These are phyloP conservation scores for Protaetia brevitarsis DNA, from an alignment of 1,140 invertebrate species.

Conservation along the genomic window DNA sequence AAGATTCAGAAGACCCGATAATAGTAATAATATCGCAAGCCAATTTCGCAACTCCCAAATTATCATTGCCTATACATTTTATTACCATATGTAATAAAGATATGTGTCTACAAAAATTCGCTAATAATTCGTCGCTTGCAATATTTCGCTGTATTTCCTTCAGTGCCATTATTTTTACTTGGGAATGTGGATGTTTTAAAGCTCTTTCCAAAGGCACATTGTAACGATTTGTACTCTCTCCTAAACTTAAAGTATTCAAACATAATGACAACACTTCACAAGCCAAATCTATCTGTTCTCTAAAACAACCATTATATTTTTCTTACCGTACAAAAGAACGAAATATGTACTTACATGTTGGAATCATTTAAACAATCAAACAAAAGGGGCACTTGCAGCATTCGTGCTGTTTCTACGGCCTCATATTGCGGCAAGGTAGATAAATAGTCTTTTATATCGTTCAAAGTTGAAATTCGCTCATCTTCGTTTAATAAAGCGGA, in stretches of 20 bases:
- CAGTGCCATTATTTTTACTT: constrained; percentile 55
- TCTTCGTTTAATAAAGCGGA: constrained; percentile 45
- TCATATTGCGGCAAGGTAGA: constrained; percentile 44
- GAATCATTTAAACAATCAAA: constrained; percentile 51
- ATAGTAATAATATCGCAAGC: constrained; percentile 57
- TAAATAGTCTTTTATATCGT: constrained; percentile 49
- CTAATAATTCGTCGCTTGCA: constrained; percentile 36
- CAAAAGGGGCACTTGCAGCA: constrained; percentile 46
- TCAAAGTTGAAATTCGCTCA: constrained; percentile 46
- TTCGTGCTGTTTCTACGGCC: constrained; percentile 38
- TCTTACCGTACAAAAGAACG: not conserved
- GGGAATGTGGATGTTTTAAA: constrained; percentile 53
- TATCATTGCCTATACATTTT: constrained; percentile 57
- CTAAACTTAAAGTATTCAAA: constrained; percentile 54
- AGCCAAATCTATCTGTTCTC: constrained; percentile 54
- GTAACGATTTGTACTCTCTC: constrained; percentile 52
- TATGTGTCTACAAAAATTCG: constrained; percentile 51
- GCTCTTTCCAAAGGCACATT: constrained; percentile 53
- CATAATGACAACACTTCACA: constrained; percentile 58
- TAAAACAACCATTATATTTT: constrained; percentile 38
- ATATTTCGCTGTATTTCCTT: constrained; percentile 48
- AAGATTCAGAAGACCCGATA: constrained; percentile 49
- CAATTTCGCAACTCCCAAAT: constrained; percentile 58
- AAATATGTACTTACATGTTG: constrained; percentile 43
- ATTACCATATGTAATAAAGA: constrained; percentile 55